phyloP scores from a whole-genome alignment of 2,113 vertebrate genomes.

The Herpetotheres cachinnans region DNA sequence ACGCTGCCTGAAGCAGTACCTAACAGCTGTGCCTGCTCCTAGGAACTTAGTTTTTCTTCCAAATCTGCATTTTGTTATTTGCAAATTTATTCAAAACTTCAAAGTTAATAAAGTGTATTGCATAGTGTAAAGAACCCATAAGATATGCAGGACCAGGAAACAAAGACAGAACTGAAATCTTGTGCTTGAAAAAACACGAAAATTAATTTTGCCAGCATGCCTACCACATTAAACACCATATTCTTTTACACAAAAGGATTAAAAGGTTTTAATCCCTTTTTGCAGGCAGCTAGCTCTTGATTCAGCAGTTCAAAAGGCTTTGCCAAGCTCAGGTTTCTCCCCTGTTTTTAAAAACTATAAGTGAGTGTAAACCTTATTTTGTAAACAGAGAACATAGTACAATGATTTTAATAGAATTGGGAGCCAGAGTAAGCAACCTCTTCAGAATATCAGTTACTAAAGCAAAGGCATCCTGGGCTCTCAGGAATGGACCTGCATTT shows the following conservation, averaged over 20 bases:
- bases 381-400: constrained; percentile 20
- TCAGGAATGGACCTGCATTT: background rate
- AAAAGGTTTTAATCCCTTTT: constrained; percentile 64
- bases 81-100: constrained; percentile 37
- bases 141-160: constrained; percentile 23
- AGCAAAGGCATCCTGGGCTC: background rate
- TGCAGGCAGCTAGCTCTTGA: constrained; percentile 55
- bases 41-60: background rate
- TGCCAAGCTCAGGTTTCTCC: constrained; percentile 30
- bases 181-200: constrained; percentile 64
- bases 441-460: background rate
- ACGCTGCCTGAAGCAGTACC: background rate
- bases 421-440: background rate
- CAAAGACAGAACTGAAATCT: constrained; percentile 38
- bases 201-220: constrained; percentile 66
- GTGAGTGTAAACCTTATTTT: constrained; percentile 29
- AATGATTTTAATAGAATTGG: constrained; percentile 6
- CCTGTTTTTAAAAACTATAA: constrained; percentile 48
- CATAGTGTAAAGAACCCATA: background rate
- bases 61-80: constrained; percentile 20
- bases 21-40: background rate
- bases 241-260: constrained; percentile 60
- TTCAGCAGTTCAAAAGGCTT: constrained; percentile 53
- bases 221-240: constrained; percentile 63
- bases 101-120: constrained; percentile 14